Base-by-base conservation (phyloP, 2,888 invertebrate species). In the Celastrina argiolus region DNA sequence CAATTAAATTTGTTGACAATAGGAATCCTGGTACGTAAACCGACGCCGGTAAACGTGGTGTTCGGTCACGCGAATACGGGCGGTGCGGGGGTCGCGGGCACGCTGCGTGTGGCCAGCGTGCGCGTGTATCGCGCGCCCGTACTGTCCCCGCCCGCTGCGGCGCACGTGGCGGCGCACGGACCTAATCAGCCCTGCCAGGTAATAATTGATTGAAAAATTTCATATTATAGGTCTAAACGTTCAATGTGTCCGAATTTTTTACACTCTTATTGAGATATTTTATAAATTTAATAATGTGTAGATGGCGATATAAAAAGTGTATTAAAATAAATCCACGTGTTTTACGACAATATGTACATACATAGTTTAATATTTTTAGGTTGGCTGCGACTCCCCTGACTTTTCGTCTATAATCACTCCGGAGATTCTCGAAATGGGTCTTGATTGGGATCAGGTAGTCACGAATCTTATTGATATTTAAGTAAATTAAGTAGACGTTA, bases 401-500 rank as follows among this genome's bases (percentile, higher is more conserved):
- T 91, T 84, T 70, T 80, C 91, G 0, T 77, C 86, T 0, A 75
- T 92, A 16, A 81, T 92, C 71, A 90, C 87, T 14, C 84, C 88
- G 0, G 80, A 87, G 22, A 78, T 91, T 2, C 74, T 92, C 18
- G 84, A 87, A 67, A 84, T 92, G 10, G 91, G 92, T 72, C 89
- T 94, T 28, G 92, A 93, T 69, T 94, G 94, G 94, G 93, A 93
- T 69, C 83, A 90, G 81, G 91, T 91, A 68, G 77, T 63, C 8
- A 8, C 3, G 7, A 0, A 5, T 31, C 31, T 31, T 31, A 1
- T 31, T 16, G 45, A 8, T 45, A 18, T 18, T 18, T 18, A 8
- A 10, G 10, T 18, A 18, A 8, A 45, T 18, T 18, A 8, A 8
- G 7, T 18, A n/a, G n/a, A 18, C 18, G n/a, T 18, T 18, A 45